Percentiles rank a stretch among this genome's conserved stretches.
Evolutionary conservation across 1,140 invertebrate species (phyloP).

Genomic region (Paralvinella palmiformis): DNA sequence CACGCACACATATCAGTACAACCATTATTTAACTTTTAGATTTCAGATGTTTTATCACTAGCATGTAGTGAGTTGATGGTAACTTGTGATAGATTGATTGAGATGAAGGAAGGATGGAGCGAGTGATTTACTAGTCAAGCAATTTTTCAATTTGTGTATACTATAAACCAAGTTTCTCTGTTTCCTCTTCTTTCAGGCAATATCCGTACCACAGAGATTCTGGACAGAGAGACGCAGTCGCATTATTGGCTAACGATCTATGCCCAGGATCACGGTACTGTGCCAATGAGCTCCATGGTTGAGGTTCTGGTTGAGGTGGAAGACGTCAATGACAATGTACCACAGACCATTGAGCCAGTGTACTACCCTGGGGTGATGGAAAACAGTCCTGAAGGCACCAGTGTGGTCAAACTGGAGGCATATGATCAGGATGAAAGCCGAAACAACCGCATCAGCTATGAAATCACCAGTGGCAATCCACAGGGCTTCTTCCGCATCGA

Average conservation of each 20-base stretch:
- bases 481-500: slow-evolving; percentile 86
- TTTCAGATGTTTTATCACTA: too few species aligned
- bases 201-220: slow-evolving; percentile 70
- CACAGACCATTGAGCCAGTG: slow-evolving; percentile 75
- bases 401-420: slow-evolving; percentile 70
- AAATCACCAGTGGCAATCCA: slow-evolving; percentile 83
- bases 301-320: slow-evolving; percentile 77
- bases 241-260: slow-evolving; percentile 91
- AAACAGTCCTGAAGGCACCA: slow-evolving; percentile 69
- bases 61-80: too few species aligned
- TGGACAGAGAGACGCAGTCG: slow-evolving; percentile 80
- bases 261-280: slow-evolving; percentile 82
- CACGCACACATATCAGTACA: too few species aligned
- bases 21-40: too few species aligned
- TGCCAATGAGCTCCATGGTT: slow-evolving; percentile 65
- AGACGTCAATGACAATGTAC: slow-evolving; percentile 90
- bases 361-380: slow-evolving; percentile 79
- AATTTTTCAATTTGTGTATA: too few species aligned
- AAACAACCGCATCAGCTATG: slow-evolving; percentile 63
- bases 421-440: slow-evolving; percentile 71
- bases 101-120: too few species aligned
- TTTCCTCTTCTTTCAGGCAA: slow-evolving; percentile 62
- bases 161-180: too few species aligned
- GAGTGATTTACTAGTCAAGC: too few species aligned
- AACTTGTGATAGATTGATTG: too few species aligned